These are phyloP conservation scores for Bufo bufo DNA, from an alignment of 2,113 vertebrate species.

Conservation along the genomic window DNA sequence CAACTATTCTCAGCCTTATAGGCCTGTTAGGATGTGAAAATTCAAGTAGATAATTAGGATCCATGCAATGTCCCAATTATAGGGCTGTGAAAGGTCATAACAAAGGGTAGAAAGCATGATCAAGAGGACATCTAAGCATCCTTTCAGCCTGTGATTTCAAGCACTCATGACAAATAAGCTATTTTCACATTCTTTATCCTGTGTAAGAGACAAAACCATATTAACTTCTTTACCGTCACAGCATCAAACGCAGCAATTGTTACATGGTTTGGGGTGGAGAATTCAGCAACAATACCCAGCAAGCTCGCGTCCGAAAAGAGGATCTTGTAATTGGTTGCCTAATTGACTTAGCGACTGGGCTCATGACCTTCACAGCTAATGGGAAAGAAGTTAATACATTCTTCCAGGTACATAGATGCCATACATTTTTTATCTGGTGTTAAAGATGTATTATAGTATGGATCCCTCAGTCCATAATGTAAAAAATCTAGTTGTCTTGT, in stretches of 20 bases:
- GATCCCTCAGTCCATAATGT: not conserved
- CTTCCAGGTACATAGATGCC: slow-evolving; percentile 79
- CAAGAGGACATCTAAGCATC: not conserved
- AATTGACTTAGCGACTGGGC: slow-evolving; percentile 89
- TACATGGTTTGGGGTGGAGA: slow-evolving; percentile 97
- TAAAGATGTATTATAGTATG: not conserved
- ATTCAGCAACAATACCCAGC: slow-evolving; percentile 82
- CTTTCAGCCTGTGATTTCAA: not conserved
- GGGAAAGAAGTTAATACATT: slow-evolving; percentile 96
- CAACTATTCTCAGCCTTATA: too few species aligned
- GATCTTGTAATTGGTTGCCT: slow-evolving; percentile 93
- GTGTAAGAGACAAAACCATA: too few species aligned
- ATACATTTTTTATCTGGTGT: not conserved
- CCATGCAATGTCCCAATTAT: too few species aligned
- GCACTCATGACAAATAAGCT: too few species aligned
- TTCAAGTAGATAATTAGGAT: too few species aligned
- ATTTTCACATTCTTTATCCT: too few species aligned
- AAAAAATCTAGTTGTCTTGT: not conserved
- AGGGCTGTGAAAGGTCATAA: too few species aligned
- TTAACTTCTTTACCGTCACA: slow-evolving; percentile 59
- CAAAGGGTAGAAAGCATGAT: not conserved
- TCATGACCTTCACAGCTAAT: slow-evolving; percentile 93
- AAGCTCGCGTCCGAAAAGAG: slow-evolving; percentile 85
- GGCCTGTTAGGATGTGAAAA: too few species aligned
- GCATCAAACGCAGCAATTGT: slow-evolving; percentile 93